Base-by-base conservation (phyloP, 2,113 vertebrate species). In the Peromyscus californicus region DNA sequence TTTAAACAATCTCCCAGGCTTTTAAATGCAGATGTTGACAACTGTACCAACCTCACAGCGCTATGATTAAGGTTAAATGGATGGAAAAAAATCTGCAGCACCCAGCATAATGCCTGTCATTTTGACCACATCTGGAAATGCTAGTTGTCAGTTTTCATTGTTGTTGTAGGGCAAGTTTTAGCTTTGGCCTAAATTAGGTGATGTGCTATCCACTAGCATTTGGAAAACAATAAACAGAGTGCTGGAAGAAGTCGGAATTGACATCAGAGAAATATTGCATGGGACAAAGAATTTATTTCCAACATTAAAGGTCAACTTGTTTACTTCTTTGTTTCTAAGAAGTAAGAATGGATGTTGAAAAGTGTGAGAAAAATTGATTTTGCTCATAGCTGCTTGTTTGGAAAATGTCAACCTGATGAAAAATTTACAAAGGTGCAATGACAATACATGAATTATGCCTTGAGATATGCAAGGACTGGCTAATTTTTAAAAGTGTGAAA, bases 221-320 rank as follows among this genome's bases (percentile, higher is more conserved):
- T 89, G 70, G 33, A 93, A 95, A 69, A 72, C 93, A 72, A 26
- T 29, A 61, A 39, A 33, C 70, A 61, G 54, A 42, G 6, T 78
- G 11, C 93, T 80, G 84, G 29, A 83, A 15, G 61, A 92, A 93
- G 45, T 31, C 88, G 10, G 59, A 89, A 88, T 39, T 95, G 80
- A 93, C 54, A 26, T 89, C 26, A 82, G 79, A 70, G 69, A 89
- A 76, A 36, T 92, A 87, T 75, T 82, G 79, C 61, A 70, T 45
- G 63, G 33, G 42, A 93, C 59, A 78, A 80, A 87, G 13, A 91
- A 94, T 83, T 95, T 90, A 69, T 93, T 96, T 74, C 82, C 96
- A 93, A 45, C 57, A 84, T 87, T 87, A 96, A 97, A 97, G 93
- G 97, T 94, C 93, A 97, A 87, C 74, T 86, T 95, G 83, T 95